Percentiles rank a stretch among this genome's conserved stretches.
phyloP scores from a whole-genome alignment of 2,113 vertebrate genomes.

The Myocastor coypus region DNA sequence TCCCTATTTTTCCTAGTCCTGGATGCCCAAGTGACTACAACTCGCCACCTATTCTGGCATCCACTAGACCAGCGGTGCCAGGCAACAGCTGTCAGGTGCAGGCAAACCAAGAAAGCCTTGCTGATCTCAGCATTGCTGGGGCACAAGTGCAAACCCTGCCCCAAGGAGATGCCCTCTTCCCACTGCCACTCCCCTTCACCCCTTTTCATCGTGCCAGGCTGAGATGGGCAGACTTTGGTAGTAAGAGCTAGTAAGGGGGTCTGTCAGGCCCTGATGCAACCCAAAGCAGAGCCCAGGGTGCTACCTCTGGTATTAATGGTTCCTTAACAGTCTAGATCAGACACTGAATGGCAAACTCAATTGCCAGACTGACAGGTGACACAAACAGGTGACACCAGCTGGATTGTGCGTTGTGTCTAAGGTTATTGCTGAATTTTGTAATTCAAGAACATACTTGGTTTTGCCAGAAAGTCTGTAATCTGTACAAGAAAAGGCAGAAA shows the following conservation, averaged over 20 bases:
- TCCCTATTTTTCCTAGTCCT: slow-evolving; percentile 34
- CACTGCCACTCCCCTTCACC: background rate
- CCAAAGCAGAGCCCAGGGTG: background rate
- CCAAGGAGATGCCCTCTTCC: background rate
- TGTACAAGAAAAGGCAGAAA: slow-evolving; percentile 34
- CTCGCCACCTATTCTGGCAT: too few species aligned
- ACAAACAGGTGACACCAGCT: background rate
- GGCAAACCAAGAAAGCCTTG: background rate
- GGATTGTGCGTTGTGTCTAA: background rate
- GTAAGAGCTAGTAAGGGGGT: background rate
- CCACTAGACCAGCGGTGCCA: background rate
- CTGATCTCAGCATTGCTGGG: background rate
- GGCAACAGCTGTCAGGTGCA: background rate
- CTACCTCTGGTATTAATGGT: background rate
- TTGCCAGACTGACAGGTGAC: background rate
- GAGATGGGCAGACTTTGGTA: background rate
- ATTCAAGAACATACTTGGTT: slow-evolving; percentile 32
- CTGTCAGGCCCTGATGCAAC: background rate
- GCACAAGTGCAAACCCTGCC: background rate
- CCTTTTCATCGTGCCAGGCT: background rate
- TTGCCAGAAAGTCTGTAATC: slow-evolving; percentile 38
- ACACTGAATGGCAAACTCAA: background rate
- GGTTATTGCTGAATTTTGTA: background rate
- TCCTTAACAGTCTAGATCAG: background rate
- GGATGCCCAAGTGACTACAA: slow-evolving; percentile 34